Percentiles rank a stretch among this genome's conserved stretches.
phyloP scores from a whole-genome alignment of 2,797 vertebrate species.

The Podarcis lilfordi region DNA sequence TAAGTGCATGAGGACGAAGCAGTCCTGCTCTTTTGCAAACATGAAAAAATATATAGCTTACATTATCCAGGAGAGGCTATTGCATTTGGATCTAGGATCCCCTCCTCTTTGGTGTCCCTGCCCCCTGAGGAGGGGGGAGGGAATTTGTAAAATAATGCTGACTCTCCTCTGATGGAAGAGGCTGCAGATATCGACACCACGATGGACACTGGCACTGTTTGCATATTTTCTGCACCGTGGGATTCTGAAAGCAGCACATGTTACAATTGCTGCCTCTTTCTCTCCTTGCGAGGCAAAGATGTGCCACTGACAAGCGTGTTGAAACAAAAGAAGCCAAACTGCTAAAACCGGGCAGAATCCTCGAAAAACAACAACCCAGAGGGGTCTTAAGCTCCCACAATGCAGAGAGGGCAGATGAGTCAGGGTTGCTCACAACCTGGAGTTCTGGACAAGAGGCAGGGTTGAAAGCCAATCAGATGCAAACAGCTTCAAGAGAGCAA shows the following conservation, averaged over 20 bases:
- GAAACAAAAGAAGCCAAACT: not conserved
- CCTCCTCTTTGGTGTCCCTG: too few species aligned
- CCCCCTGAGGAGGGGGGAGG: not conserved
- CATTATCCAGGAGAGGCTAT: not conserved
- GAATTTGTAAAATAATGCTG: not conserved
- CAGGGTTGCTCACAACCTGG: not conserved
- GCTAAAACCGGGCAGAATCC: not conserved
- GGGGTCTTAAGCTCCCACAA: too few species aligned
- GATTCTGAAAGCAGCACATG: too few species aligned
- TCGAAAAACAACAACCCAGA: not conserved
- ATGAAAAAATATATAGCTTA: not conserved
- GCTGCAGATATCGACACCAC: not conserved
- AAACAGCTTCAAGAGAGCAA: not conserved
- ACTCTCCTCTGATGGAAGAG: too few species aligned
- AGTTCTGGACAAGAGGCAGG: too few species aligned
- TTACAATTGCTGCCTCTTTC: not conserved
- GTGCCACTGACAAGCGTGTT: not conserved
- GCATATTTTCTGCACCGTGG: not conserved
- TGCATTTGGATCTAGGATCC: not conserved
- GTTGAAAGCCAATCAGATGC: not conserved
- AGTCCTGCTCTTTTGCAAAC: not conserved
- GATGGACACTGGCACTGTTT: too few species aligned
- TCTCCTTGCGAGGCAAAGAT: not conserved
- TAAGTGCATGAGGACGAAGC: not conserved
- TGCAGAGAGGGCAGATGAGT: not conserved